phyloP scores from a whole-genome alignment of 2,888 invertebrate species.

The Helobdella robusta region DNA sequence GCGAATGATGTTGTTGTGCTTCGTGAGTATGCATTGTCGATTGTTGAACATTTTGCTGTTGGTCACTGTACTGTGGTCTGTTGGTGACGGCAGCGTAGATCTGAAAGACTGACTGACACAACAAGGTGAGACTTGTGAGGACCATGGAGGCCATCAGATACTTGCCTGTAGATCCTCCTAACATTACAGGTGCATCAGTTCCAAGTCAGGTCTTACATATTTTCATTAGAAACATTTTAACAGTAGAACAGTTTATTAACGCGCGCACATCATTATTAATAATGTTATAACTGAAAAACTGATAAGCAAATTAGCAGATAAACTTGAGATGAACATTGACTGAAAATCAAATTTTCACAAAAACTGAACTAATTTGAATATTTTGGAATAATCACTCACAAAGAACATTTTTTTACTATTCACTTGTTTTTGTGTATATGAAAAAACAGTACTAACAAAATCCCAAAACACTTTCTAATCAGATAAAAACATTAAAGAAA shows the following conservation, averaged over 20 bases:
- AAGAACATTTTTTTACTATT: too few relatives aligned
- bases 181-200: too few relatives aligned
- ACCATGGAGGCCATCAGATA: constrained; percentile 30
- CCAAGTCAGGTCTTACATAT: too few relatives aligned
- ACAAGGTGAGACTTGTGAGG: constrained; percentile 28
- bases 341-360: too few relatives aligned
- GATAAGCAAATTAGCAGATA: not conserved
- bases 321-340: not conserved
- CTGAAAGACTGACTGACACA: constrained; percentile 35
- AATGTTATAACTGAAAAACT: not conserved
- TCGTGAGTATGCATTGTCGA: not conserved
- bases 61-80: constrained; percentile 7
- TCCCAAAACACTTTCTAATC: too few relatives aligned
- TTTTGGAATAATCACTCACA: too few relatives aligned
- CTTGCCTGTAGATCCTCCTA: constrained; percentile 33
- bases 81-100: constrained; percentile 26
- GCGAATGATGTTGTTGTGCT: not conserved
- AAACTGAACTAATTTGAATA: too few relatives aligned
- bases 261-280: not conserved
- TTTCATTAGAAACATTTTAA: too few relatives aligned
- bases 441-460: too few relatives aligned
- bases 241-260: too few relatives aligned
- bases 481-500: too few relatives aligned
- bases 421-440: too few relatives aligned
- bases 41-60: not conserved